A percentile compares a stretch with the other conserved stretches of the same genome.
phyloP scores from a whole-genome alignment of 1,140 invertebrate genomes.

The Bombus soroeensis region DNA sequence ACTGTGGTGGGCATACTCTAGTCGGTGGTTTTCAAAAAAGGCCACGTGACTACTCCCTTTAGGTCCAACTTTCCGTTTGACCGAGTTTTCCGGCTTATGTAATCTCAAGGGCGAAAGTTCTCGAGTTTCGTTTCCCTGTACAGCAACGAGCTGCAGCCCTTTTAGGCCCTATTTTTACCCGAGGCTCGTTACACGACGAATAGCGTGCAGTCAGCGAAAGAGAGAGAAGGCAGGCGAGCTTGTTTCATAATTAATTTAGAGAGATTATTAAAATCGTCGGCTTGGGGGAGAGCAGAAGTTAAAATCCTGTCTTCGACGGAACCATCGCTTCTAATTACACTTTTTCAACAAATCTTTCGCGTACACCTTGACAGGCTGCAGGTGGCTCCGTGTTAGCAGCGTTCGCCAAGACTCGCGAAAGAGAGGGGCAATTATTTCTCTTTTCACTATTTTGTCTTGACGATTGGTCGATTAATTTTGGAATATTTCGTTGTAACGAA shows the following conservation, averaged over 20 bases:
- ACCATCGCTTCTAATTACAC: conserved; percentile 29
- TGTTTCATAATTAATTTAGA: conserved; percentile 53
- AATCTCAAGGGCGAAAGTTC: conserved; percentile 62
- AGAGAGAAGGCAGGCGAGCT: not conserved
- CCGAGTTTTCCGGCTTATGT: conserved; percentile 66
- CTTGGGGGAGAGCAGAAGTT: not conserved
- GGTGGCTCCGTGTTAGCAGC: not conserved
- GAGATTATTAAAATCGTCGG: conserved; percentile 51
- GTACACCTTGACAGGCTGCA: not conserved
- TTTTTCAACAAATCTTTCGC: conserved; percentile 9
- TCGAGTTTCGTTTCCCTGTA: conserved; percentile 48
- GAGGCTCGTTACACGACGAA: conserved; percentile 45
- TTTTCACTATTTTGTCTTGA: not conserved
- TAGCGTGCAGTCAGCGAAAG: not conserved
- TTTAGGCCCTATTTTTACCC: conserved; percentile 39
- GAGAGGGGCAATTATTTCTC: not conserved
- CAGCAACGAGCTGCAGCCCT: conserved; percentile 21
- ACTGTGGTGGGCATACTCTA: conserved; percentile 46
- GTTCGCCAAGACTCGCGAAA: not conserved
- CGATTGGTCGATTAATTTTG: too few species aligned
- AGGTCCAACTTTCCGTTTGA: conserved; percentile 69
- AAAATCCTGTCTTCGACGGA: conserved; percentile 25
- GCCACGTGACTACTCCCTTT: conserved; percentile 65
- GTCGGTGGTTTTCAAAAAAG: conserved; percentile 56
- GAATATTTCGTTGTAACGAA: too few species aligned